Conservation (phyloP, 2,113 vertebrate genomes). For the Dicentrarchus labrax region DNA sequence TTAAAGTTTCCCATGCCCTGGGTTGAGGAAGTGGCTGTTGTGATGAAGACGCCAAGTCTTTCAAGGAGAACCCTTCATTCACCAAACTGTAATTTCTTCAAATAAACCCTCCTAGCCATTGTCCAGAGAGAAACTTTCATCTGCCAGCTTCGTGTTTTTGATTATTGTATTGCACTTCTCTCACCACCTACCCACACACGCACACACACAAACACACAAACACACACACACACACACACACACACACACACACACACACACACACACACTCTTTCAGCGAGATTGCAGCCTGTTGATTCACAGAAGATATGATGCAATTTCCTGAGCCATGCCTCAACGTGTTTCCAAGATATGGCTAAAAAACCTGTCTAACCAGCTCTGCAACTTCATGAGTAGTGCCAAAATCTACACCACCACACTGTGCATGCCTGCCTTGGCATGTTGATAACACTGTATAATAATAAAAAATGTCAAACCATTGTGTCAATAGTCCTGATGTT, state of each 20-base stretch:
- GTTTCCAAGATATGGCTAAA: slow-evolving; percentile 14
- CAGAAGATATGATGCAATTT: slow-evolving; percentile 55
- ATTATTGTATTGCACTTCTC: slow-evolving; percentile 49
- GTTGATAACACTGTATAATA: slow-evolving; percentile 10
- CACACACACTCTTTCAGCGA: slow-evolving; percentile 31
- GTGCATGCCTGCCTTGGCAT: background rate
- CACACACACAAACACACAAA: slow-evolving; percentile 18
- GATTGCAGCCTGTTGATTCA: slow-evolving; percentile 42
- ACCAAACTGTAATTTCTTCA: slow-evolving; percentile 43
- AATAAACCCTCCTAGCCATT: slow-evolving; percentile 47
- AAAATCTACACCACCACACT: slow-evolving; percentile 1
- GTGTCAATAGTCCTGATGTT: background rate
- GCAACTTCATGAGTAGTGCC: background rate
- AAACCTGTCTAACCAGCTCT: background rate
- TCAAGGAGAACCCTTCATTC: slow-evolving; percentile 51
- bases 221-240: slow-evolving; percentile 21
- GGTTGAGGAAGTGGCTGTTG: slow-evolving; percentile 25
- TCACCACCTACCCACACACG: slow-evolving; percentile 33
- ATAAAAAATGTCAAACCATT: background rate
- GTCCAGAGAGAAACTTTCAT: slow-evolving; percentile 55
- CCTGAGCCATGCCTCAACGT: slow-evolving; percentile 14
- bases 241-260: slow-evolving; percentile 8
- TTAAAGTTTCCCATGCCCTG: slow-evolving; percentile 15
- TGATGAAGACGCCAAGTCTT: slow-evolving; percentile 38
- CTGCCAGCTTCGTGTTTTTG: slow-evolving; percentile 23